Base-by-base conservation (phyloP, 2,888 invertebrate species). In the Taphrorychus bicolor region DNA sequence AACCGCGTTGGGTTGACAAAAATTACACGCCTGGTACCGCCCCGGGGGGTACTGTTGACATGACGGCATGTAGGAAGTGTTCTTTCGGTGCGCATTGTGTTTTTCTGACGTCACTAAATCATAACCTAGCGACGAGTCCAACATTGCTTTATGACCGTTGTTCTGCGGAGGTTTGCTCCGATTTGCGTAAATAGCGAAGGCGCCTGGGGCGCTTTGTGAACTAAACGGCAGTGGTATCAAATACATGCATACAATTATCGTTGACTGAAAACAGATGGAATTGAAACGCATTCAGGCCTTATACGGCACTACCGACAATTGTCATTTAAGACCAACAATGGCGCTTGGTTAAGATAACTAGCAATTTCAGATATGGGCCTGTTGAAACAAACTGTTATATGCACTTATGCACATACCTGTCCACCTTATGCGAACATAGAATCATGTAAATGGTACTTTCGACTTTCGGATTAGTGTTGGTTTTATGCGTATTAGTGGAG, bases 281-380 rank as follows among this genome's bases (percentile, higher is more conserved):
- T 42, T 52, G 42, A 40, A 52, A n/a, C 52, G 14, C 18, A 60
- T 59, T 48, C 45, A 49, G 18, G 18, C 59, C 59, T 59, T 60
- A 60, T 60, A 60, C 22, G 57, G 57, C 59, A 59, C 59, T 59
- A 40, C 59, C 59, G 59, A 60, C 53, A 52, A 53, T 60, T 78
- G 76, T 79, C 78, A 79, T 60, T 60, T 78, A 71, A 75, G 70
- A 66, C 72, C 66, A 73, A 76, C 75, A 76, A 78, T 77, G 78
- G 80, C 79, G 78, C 78, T 76, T 77, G 73, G 73, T 76, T 76
- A 71, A 78, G 78, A 80, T 80, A 79, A 78, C 77, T 75, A 71
- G 76, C 71, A 74, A 75, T 76, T 79, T 76, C 74, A 76, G 77
- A 78, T 78, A 77, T 72, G 76, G 76, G 75, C 75, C 75, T 74